Base-by-base conservation (phyloP, 53 echinoderm and acorn worm genomes). In the Patiria pectinifera region DNA sequence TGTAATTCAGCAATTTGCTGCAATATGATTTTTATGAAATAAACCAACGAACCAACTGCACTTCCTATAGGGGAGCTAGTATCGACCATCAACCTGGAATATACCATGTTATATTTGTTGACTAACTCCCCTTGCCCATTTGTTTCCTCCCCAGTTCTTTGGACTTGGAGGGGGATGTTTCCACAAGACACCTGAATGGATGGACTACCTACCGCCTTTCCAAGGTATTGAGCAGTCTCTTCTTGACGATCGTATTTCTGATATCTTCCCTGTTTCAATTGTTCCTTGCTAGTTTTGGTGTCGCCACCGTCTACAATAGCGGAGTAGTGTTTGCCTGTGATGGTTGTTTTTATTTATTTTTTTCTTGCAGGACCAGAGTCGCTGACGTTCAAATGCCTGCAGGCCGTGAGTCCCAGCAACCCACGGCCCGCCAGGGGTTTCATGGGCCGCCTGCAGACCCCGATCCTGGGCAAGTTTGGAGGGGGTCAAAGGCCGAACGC, bases 151-250 rank as follows among this genome's bases (percentile, higher is more conserved):
- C 1, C 77, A 93, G 94, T 91, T 91, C 18, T 84, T 76, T 48
- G 93, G 69, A 69, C 69, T 69, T 23, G 48, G 94, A 24, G 62
- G 69, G 43, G 94, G 94, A 14, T 92, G 92, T 74, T 94, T 89
- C 80, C 72, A 70, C 71, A 78, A 61, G 83, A 87, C 92, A 18
- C 89, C 87, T 62, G 77, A 76, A 25, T 94, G 94, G 94, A 61
- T 94, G 35, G 90, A 94, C 78, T 84, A 89, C 22, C 71, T 94
- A 12, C 92, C 89, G 76, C 94, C 94, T 14, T 94, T 94, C 47
- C 62, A 74, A 92, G 94, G 94, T 94, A 92, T 45, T 13, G 66
- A 15, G 22, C 24, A 4, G 74, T n/a, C 74, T 4, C 74, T 23
- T 74, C 4, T 48, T 43, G 13, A 66, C 15, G 12, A 25, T 47